Conservation (phyloP, 2,888 invertebrate genomes). For the Drosophila dives region DNA sequence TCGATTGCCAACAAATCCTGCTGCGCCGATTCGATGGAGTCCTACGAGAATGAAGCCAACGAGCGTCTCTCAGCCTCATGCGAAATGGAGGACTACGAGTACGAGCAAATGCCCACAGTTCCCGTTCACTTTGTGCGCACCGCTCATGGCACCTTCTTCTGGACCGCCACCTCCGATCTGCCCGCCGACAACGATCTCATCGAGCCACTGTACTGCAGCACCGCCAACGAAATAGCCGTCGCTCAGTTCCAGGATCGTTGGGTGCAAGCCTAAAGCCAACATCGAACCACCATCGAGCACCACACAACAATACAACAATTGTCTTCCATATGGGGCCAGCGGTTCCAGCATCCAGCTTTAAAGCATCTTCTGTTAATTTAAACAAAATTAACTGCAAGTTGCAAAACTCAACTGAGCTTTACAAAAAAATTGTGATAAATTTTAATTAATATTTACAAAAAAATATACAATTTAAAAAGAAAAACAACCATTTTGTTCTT, state of each 20-base stretch:
- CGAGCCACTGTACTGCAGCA: conserved; percentile 82
- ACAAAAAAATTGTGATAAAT: conserved; percentile 77
- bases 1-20: conserved; percentile 70
- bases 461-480: conserved; percentile 55
- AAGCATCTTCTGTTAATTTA: conserved; percentile 72
- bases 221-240: conserved; percentile 82
- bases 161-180: conserved; percentile 88
- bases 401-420: conserved; percentile 67
- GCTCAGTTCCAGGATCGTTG: conserved; percentile 86
- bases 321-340: conserved; percentile 67
- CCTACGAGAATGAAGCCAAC: conserved; percentile 82
- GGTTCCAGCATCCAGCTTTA: conserved; percentile 64
- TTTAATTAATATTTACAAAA: conserved; percentile 61
- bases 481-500: conserved; percentile 26
- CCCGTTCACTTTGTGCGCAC: conserved; percentile 93
- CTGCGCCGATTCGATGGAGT: conserved; percentile 85
- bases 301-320: conserved; percentile 40
- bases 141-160: conserved; percentile 93
- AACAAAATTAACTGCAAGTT: conserved; percentile 69
- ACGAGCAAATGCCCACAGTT: conserved; percentile 78
- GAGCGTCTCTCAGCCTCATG: conserved; percentile 79
- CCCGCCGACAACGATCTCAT: conserved; percentile 83
- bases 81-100: conserved; percentile 81
- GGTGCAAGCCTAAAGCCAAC: conserved; percentile 88
- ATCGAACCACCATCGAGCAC: conserved; percentile 2